A percentile compares a stretch with the other conserved stretches of the same genome.
These are phyloP conservation scores for Coranthus polyacanthus DNA, from an alignment of 2,797 vertebrate species.

Conservation along the genomic window DNA sequence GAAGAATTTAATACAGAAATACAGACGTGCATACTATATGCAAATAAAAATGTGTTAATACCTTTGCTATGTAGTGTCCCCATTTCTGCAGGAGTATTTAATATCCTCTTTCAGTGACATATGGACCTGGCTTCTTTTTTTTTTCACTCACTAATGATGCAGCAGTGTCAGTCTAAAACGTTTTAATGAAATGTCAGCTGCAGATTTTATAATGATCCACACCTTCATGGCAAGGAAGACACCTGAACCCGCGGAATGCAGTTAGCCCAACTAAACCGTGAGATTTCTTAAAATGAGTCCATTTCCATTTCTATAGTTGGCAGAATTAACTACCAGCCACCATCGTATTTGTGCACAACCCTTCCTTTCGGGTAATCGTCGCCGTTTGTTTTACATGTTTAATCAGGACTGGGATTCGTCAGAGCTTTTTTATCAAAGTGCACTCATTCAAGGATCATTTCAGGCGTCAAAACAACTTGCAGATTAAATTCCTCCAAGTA, in stretches of 20 bases:
- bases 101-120: not conserved
- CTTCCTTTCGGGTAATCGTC: not conserved
- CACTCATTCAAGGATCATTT: constrained; percentile 23
- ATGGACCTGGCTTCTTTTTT: too few relatives aligned
- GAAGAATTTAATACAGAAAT: too few relatives aligned
- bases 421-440: constrained; percentile 30
- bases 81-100: too few relatives aligned
- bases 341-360: too few relatives aligned
- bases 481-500: constrained; percentile 20
- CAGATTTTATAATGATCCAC: not conserved
- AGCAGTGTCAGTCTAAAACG: not conserved
- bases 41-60: too few relatives aligned
- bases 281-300: not conserved
- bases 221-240: not conserved
- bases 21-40: too few relatives aligned
- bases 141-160: not conserved
- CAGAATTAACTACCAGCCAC: too few relatives aligned
- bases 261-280: too few relatives aligned
- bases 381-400: constrained; percentile 5
- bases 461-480: constrained; percentile 10
- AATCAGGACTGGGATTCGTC: constrained; percentile 1
- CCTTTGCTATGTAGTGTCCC: too few relatives aligned
- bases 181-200: not conserved
- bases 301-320: too few relatives aligned
- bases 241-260: not conserved